Evolutionary conservation across 1,140 invertebrate genomes (phyloP).

Genomic region (Charaxes varanes): DNA sequence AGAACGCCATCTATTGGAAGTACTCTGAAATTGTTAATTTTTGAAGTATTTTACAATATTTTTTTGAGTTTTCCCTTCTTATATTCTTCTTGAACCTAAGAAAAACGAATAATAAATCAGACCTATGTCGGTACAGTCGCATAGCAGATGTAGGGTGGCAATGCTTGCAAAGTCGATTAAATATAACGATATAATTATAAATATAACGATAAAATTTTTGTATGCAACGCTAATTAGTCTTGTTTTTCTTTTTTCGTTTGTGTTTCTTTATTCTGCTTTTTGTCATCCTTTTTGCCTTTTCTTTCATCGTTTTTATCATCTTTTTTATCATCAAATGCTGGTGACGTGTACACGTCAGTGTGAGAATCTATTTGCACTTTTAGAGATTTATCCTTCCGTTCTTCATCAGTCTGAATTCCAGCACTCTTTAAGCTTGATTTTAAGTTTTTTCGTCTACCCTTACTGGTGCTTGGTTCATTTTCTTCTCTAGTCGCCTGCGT

Average conservation of each 20-base stretch:
- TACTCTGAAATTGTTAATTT: too few relatives aligned
- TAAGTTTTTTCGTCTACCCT: constrained; percentile 14
- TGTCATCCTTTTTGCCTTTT: too few relatives aligned
- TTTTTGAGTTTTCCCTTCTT: too few relatives aligned
- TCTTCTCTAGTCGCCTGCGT: constrained; percentile 3
- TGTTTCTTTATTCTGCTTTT: constrained; percentile 28
- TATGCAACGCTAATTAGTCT: constrained; percentile 15
- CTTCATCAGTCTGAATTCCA: constrained; percentile 32
- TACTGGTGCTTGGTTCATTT: constrained; percentile 13
- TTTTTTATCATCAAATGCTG: constrained; percentile 5
- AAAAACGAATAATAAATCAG: too few relatives aligned
- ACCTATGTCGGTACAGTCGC: too few relatives aligned
- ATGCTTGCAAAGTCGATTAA: neutral
- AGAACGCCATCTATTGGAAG: too few relatives aligned
- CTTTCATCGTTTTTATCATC: constrained; percentile 1
- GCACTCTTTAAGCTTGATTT: constrained; percentile 40
- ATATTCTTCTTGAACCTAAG: too few relatives aligned
- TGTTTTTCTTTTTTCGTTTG: constrained; percentile 39
- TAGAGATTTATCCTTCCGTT: constrained; percentile 11
- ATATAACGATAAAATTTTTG: neutral
- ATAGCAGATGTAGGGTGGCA: too few relatives aligned
- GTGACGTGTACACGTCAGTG: constrained; percentile 10
- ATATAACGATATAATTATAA: neutral
- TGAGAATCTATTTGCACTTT: constrained; percentile 30
- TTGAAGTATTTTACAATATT: too few relatives aligned